phyloP scores from a whole-genome alignment of 2,113 vertebrate genomes.

The Sterrhoptilus dennistouni region DNA sequence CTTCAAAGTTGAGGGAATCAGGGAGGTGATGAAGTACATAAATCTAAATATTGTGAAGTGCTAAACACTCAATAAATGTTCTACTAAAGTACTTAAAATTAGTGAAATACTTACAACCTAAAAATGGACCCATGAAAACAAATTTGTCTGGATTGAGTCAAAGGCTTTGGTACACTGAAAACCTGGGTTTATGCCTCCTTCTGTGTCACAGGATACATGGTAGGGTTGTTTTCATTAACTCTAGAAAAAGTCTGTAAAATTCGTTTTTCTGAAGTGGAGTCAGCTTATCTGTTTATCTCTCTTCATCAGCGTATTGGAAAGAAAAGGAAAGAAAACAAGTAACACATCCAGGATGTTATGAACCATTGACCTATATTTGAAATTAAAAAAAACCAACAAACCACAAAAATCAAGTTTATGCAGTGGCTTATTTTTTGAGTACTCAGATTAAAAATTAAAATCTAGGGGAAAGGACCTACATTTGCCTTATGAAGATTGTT shows the following conservation, averaged over 20 bases:
- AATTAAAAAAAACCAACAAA: neutral
- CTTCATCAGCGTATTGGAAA: neutral
- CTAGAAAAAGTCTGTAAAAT: neutral
- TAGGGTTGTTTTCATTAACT: neutral
- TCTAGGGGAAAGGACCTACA: neutral
- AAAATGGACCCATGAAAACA: neutral
- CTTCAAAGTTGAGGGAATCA: neutral
- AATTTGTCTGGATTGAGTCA: neutral
- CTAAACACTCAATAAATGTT: neutral
- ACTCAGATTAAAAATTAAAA: neutral
- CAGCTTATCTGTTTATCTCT: neutral
- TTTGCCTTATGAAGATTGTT: neutral
- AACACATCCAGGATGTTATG: neutral
- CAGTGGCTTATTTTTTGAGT: neutral
- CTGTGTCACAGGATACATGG: neutral
- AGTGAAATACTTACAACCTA: neutral
- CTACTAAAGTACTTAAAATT: neutral
- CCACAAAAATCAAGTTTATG: neutral
- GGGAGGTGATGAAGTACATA: neutral
- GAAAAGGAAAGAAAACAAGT: neutral
- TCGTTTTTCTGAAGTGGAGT: neutral
- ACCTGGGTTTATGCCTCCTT: neutral
- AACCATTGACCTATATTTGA: neutral
- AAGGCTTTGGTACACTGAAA: neutral
- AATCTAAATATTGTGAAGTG: neutral